Base-by-base conservation (phyloP, 2,797 vertebrate genomes). In the Ctenochaetus hawaiiensis region DNA sequence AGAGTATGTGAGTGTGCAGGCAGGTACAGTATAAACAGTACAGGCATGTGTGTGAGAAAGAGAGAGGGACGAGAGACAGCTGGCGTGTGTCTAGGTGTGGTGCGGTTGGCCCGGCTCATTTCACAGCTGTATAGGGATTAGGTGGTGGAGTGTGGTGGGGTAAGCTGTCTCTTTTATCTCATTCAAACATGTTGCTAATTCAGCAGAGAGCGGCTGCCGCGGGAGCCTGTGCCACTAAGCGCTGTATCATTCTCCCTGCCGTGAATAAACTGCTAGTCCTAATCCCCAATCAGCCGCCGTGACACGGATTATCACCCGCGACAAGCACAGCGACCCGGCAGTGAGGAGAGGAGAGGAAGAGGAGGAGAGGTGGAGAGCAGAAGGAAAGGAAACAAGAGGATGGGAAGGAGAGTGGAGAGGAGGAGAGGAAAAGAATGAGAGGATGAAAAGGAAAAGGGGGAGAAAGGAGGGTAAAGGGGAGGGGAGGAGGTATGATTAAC, bases 121-220 rank as follows among this genome's bases (percentile, higher is more conserved):
- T 97, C 97, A 97, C 96, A 96, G 95, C 96, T 95, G 92, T 95
- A 95, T 96, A 92, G 94, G 96, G 97, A 97, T 97, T 97, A 97
- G 92, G 82, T 89, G 94, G 86, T 85, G 95, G 91, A 94, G 95
- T 86, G 94, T 74, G 92, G 87, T 90, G 95, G 95, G 95, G 85
- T 96, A 96, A 96, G 95, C 95, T 86, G 89, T 85, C 93, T 90
- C 94, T 97, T 97, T 97, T 97, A 97, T 97, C 96, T 96, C 96
- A 96, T 96, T 96, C 96, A 96, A 96, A 96, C 96, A 97, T 96
- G 95, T 95, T 96, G 96, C 96, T 96, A 96, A 97, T 96, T 96
- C 97, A 97, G 96, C 96, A 97, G 94, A 95, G 94, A 93, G 88
- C 92, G 87, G 87, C 93, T 93, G 95, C 94, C 93, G 94, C 94